Conservation (phyloP, 2,888 invertebrate genomes). For the Pegoplata infirma region DNA sequence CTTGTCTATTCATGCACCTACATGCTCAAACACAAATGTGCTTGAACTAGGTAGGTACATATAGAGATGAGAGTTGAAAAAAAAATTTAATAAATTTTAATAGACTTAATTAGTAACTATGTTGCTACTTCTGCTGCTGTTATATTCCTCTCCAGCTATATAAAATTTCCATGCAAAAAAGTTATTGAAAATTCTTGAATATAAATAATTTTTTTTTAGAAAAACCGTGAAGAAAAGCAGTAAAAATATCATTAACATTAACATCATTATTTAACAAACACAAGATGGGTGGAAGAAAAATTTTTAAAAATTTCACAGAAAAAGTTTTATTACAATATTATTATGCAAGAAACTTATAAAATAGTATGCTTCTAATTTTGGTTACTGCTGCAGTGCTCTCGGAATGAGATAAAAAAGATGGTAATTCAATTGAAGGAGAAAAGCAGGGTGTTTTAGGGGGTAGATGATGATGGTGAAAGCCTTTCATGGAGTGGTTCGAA, state of each 20-base stretch:
- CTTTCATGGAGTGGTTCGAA: too few species aligned
- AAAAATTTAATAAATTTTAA: conserved; percentile 40
- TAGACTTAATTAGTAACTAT: conserved; percentile 41
- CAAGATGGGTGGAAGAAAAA: conserved; percentile 17
- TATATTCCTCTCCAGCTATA: not conserved
- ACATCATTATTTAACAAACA: conserved; percentile 28
- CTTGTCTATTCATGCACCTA: not conserved
- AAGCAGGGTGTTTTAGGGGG: not conserved
- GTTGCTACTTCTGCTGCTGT: not conserved
- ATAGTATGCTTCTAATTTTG: not conserved
- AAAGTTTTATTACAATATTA: conserved; percentile 47
- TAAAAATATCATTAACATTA: conserved; percentile 13
- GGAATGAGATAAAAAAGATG: conserved; percentile 4
- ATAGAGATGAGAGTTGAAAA: too few species aligned
- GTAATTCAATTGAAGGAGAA: not conserved
- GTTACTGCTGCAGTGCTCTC: not conserved
- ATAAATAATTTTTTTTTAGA: not conserved
- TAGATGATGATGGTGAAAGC: too few species aligned
- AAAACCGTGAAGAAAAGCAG: not conserved
- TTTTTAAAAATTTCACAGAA: conserved; percentile 18
- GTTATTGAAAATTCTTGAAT: conserved; percentile 37
- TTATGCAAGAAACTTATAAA: conserved; percentile 16
- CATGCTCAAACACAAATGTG: not conserved
- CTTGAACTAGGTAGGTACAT: not conserved
- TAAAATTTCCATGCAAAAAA: not conserved